Evolutionary conservation across 2,888 invertebrate genomes (phyloP).

Genomic region (Polymixis flavicincta): DNA sequence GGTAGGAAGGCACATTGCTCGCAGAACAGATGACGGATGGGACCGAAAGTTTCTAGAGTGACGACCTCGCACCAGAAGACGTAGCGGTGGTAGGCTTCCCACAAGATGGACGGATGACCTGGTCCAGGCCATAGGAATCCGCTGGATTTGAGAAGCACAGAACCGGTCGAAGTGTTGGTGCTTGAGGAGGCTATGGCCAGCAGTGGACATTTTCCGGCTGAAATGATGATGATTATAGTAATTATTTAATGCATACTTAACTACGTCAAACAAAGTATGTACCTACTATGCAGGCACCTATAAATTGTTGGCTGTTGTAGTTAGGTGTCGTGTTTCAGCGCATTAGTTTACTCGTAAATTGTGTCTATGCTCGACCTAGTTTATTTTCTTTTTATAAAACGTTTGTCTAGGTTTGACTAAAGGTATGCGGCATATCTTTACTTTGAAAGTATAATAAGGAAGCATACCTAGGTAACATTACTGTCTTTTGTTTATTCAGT

Average conservation of each 20-base stretch:
- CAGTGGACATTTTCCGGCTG: no score
- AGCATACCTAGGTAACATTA: neutral
- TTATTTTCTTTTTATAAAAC: slow-evolving; percentile 52
- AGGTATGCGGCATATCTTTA: slow-evolving; percentile 29
- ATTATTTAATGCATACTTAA: slow-evolving; percentile 6
- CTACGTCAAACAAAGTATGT: neutral
- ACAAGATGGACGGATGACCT: no score
- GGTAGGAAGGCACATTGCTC: no score
- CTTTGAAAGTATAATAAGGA: slow-evolving; percentile 36
- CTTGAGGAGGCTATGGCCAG: no score
- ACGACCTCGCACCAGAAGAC: no score
- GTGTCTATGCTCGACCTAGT: slow-evolving; percentile 37
- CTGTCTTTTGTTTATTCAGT: slow-evolving; percentile 2
- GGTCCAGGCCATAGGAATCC: no score
- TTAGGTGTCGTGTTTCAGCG: slow-evolving; percentile 43
- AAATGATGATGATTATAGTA: no score
- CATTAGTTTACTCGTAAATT: slow-evolving; percentile 51
- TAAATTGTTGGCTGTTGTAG: slow-evolving; percentile 22
- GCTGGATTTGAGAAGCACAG: no score
- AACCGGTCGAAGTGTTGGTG: no score
- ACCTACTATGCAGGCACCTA: neutral
- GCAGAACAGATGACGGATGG: no score
- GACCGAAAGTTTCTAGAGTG: no score
- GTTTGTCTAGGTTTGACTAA: slow-evolving; percentile 36
- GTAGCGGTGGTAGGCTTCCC: no score